Conservation (phyloP, 2,113 vertebrate genomes). For the Ochotona curzoniae region DNA sequence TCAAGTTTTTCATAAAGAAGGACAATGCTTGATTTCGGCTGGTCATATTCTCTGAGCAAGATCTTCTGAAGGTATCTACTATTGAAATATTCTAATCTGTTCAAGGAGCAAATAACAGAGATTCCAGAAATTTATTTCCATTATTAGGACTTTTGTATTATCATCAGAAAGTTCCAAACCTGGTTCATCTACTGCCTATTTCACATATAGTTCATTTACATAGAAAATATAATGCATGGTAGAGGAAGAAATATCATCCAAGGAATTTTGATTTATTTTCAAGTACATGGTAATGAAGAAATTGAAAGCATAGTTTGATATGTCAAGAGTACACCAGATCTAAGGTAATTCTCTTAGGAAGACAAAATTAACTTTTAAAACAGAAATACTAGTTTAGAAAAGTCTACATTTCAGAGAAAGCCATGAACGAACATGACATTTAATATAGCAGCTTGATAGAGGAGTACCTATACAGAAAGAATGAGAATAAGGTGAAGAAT, state of each 20-base stretch:
- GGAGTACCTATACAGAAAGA: neutral
- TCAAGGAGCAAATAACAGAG: neutral
- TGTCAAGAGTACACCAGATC: neutral
- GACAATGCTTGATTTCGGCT: conserved; percentile 90
- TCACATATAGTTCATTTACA: conserved; percentile 5
- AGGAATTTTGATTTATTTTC: neutral
- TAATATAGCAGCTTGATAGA: neutral
- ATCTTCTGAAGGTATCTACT: conserved; percentile 90
- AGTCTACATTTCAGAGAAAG: neutral
- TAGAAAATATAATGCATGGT: neutral
- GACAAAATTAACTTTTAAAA: neutral
- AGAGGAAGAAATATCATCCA: neutral
- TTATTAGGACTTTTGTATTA: neutral
- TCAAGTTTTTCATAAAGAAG: conserved; percentile 92
- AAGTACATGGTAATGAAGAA: neutral
- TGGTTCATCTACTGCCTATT: neutral
- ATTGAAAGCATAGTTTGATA: neutral
- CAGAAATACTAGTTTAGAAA: neutral
- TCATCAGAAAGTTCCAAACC: neutral
- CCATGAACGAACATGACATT: neutral
- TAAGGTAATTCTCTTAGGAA: neutral
- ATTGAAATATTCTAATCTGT: conserved; percentile 91
- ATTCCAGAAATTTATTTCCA: neutral
- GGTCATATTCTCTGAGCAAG: conserved; percentile 88
- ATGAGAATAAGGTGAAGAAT: neutral